These are phyloP conservation scores for Rousettus leschenaultii DNA, from an alignment of 2,113 vertebrate species.

Conservation along the genomic window DNA sequence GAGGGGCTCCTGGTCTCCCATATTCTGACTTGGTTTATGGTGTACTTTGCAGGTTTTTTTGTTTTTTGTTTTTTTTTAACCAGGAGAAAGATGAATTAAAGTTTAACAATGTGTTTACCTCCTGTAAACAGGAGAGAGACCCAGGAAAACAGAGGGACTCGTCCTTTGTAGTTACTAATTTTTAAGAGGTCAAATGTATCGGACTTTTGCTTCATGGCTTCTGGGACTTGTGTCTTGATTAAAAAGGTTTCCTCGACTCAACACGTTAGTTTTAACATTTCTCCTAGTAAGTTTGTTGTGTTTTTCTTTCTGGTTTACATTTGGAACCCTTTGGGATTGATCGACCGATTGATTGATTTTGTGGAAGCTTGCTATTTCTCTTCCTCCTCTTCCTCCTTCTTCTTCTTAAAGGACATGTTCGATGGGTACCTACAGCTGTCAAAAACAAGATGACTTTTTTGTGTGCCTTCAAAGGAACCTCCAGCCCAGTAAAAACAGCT, in stretches of 20 bases:
- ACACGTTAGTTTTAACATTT: background rate
- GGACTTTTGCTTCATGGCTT: background rate
- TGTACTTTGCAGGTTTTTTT: background rate
- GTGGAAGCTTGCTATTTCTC: background rate
- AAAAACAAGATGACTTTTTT: background rate
- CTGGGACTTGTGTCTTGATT: background rate
- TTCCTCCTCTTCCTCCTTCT: too few species aligned
- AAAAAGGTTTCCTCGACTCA: background rate
- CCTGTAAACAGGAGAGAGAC: too few species aligned
- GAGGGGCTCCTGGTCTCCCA: rapidly evolving
- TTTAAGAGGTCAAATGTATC: background rate
- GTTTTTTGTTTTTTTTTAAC: too few species aligned
- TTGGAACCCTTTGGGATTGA: background rate
- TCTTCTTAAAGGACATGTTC: background rate
- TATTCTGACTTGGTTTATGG: background rate
- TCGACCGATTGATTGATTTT: background rate
- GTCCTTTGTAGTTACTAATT: background rate
- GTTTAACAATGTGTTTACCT: too few species aligned
- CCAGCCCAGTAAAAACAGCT: background rate
- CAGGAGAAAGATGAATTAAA: too few species aligned
- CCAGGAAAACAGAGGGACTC: too few species aligned
- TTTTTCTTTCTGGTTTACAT: background rate
- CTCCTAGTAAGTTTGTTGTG: background rate
- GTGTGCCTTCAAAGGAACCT: background rate
- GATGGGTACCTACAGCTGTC: background rate